A percentile compares a stretch with the other conserved stretches of the same genome.
These are phyloP conservation scores for Smutsia temminckii DNA, from an alignment of 2,797 vertebrate genomes.

Conservation along the genomic window DNA sequence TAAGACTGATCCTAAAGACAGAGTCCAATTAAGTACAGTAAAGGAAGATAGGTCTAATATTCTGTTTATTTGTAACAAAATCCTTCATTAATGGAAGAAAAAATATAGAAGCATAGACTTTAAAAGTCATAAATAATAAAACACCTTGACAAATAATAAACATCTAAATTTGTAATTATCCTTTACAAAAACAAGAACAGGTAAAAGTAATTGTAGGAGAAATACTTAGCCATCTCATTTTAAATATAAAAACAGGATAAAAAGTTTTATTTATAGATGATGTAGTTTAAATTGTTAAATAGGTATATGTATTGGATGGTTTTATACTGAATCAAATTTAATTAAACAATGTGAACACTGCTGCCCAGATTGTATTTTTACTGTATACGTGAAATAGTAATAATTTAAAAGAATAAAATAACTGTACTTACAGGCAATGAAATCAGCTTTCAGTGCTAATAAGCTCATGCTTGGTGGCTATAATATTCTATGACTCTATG, in stretches of 20 bases:
- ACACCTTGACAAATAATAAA: background rate
- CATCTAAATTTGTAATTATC: background rate
- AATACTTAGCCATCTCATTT: background rate
- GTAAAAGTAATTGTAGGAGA: background rate
- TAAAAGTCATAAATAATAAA: background rate
- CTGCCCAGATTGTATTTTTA: slow-evolving; percentile 7
- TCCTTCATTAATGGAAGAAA: background rate
- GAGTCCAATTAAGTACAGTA: background rate
- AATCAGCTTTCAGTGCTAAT: slow-evolving; percentile 52
- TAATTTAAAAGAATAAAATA: slow-evolving; percentile 58
- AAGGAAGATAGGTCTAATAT: background rate
- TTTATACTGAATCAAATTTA: slow-evolving; percentile 50
- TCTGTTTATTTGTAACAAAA: background rate
- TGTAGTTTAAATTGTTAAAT: slow-evolving; percentile 52
- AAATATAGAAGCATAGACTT: background rate
- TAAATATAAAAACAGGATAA: background rate
- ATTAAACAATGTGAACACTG: background rate
- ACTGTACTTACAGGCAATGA: background rate
- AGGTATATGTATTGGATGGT: background rate
- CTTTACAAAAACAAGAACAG: background rate
- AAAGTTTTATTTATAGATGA: background rate
- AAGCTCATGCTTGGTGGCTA: background rate
- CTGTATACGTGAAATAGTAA: background rate
- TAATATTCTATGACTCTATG: background rate
- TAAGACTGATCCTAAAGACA: background rate